These are phyloP conservation scores for Amiota mariae DNA, from an alignment of 2,888 invertebrate species.

Conservation along the genomic window DNA sequence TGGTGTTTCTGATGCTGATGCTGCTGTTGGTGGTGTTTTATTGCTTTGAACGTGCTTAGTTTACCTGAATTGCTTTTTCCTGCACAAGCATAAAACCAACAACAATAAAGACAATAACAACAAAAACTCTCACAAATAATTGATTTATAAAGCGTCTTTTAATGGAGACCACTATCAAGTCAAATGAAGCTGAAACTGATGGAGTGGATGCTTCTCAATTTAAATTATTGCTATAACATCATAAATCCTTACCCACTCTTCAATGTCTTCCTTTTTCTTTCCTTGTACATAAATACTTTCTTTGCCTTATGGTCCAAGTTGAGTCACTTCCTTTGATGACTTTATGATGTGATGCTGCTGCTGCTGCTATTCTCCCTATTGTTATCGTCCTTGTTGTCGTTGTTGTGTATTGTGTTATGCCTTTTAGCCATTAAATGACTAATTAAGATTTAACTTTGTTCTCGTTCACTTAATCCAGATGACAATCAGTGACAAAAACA, in stretches of 20 bases:
- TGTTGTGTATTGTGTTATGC: slow-evolving; percentile 38
- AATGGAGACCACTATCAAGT: not conserved
- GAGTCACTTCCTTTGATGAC: not conserved
- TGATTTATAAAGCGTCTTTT: slow-evolving; percentile 24
- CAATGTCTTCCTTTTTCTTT: no score
- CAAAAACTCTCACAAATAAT: slow-evolving; percentile 1
- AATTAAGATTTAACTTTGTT: slow-evolving; percentile 55
- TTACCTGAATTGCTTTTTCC: slow-evolving; percentile 6
- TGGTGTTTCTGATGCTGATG: not conserved
- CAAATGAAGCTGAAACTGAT: not conserved
- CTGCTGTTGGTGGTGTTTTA: not conserved
- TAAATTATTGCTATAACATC: no score
- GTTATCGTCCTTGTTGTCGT: slow-evolving; percentile 43
- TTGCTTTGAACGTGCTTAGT: slow-evolving; percentile 20
- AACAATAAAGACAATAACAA: not conserved
- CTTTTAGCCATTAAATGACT: slow-evolving; percentile 56
- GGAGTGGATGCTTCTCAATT: not conserved
- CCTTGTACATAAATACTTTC: no score
- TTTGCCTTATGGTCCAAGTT: not conserved
- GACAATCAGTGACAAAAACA: no score
- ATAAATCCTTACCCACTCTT: no score
- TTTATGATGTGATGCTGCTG: not conserved
- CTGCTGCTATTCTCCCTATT: not conserved
- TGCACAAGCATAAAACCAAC: not conserved
- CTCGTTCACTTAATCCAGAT: no score